Evolutionary conservation across 2,888 invertebrate species (phyloP), one percentile per base, ranked within the genome.

Genomic region (Branchellion lobata): DNA sequence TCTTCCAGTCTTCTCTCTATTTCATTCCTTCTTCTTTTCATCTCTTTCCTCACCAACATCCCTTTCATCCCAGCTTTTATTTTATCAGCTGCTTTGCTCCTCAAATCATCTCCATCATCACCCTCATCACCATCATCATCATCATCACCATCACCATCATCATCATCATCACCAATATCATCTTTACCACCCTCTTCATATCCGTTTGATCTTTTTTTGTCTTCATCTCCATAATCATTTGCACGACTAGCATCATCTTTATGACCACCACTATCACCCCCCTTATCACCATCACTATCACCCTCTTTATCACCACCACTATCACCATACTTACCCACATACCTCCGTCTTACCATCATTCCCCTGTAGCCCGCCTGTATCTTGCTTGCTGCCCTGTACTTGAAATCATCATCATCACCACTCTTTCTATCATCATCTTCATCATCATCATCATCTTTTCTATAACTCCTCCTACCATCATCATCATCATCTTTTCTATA

Each of bases 121-220:
- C 14, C 27, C 5, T 75, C 27, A 75, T 75, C 51, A 73, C 5
- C 73, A 33, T 73, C 73, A 73, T 33, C 73, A 73, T 73, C 73
- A 31, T 31, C 73, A 73, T 73, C 36, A 73, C 36, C 36, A 36
- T 47, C 47, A 47, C 11, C 18, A 47, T 47, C 47, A 47, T 47
- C 47, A 47, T 47, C 47, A 47, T 47, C 47, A 47, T 47, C n/a
- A n/a, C n/a, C n/a, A n/a, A n/a, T n/a, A n/a, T n/a, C n/a, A n/a
- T n/a, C n/a, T n/a, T n/a, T n/a, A n/a, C n/a, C n/a, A n/a, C n/a
- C n/a, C n/a, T n/a, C n/a, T n/a, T n/a, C n/a, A n/a, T n/a, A n/a
- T n/a, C n/a, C n/a, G n/a, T n/a, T n/a, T n/a, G n/a, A n/a, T n/a
- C n/a, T n/a, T n/a, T n/a, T n/a, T n/a, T n/a, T n/a, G n/a, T n/a